These are phyloP conservation scores for Drosophila emarginata DNA, from an alignment of 2,888 invertebrate species.

Conservation along the genomic window DNA sequence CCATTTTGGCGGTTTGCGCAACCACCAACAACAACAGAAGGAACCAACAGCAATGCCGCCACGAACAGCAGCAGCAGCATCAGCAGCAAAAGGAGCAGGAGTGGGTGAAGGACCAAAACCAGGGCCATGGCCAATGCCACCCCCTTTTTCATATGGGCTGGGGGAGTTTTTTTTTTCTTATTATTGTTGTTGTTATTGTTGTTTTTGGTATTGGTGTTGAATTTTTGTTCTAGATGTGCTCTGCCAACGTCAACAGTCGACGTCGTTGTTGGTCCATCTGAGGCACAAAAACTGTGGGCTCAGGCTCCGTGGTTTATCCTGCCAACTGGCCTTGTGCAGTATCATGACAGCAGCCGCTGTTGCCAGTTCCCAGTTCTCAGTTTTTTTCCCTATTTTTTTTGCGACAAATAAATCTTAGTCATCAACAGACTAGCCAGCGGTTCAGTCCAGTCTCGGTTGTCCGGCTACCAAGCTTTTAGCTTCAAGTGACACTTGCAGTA, in stretches of 20 bases:
- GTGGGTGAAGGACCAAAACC: slow-evolving; percentile 16
- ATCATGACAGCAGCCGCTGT: slow-evolving; percentile 81
- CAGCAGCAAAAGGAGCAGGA: not conserved
- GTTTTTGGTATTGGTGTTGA: too few species aligned
- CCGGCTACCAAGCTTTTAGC: slow-evolving; percentile 28
- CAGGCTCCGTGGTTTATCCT: slow-evolving; percentile 82
- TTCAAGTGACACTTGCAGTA: slow-evolving; percentile 57
- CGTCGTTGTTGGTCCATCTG: slow-evolving; percentile 30
- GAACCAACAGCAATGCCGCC: slow-evolving; percentile 61
- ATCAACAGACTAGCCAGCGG: slow-evolving; percentile 48
- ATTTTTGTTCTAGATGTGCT: slow-evolving; percentile 1
- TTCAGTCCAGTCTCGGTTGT: slow-evolving; percentile 31
- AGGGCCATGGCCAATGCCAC: slow-evolving; percentile 69
- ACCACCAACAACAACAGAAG: slow-evolving; percentile 55
- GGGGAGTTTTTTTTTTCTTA: not conserved
- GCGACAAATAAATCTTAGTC: slow-evolving; percentile 77
- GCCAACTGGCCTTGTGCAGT: slow-evolving; percentile 80
- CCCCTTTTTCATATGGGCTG: slow-evolving; percentile 42
- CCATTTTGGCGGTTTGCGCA: slow-evolving; percentile 66
- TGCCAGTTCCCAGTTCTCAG: slow-evolving; percentile 75
- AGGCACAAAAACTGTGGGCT: slow-evolving; percentile 27
- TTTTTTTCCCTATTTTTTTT: slow-evolving; percentile 48
- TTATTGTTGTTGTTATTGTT: slow-evolving; percentile 1
- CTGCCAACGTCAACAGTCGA: slow-evolving; percentile 7
- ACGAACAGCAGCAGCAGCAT: slow-evolving; percentile 57